Percentiles rank a stretch among this genome's conserved stretches.
phyloP scores from a whole-genome alignment of 2,113 vertebrate species.

The Halichoeres trimaculatus region DNA sequence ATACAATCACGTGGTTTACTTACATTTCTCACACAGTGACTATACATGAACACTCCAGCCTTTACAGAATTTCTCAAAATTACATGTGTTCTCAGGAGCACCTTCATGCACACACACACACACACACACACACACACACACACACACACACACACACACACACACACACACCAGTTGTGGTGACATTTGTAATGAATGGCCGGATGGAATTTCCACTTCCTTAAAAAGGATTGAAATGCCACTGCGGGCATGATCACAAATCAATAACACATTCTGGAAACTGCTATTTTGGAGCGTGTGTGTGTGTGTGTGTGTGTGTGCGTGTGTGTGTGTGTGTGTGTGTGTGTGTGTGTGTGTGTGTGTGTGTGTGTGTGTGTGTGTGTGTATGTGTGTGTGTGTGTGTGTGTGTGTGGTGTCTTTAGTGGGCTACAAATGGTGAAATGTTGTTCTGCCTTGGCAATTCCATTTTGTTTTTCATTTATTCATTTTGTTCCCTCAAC shows the following conservation, averaged over 20 bases:
- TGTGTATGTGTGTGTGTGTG: background rate
- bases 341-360: conserved; percentile 6
- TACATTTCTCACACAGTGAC: background rate
- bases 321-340: background rate
- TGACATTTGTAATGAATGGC: conserved; percentile 65
- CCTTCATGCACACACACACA: background rate
- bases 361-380: conserved; percentile 6
- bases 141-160: conserved; percentile 1
- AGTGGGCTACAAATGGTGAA: background rate
- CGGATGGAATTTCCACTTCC: conserved; percentile 54
- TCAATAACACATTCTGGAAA: conserved; percentile 61
- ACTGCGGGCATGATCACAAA: conserved; percentile 70
- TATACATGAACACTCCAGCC: background rate
- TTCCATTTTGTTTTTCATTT: conserved; percentile 17
- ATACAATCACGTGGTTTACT: background rate
- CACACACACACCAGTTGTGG: conserved; percentile 10
- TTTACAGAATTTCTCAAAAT: background rate
- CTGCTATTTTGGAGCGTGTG: conserved; percentile 35
- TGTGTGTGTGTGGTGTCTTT: background rate
- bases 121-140: background rate
- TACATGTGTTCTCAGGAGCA: background rate
- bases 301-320: conserved; percentile 1
- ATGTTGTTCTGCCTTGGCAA: conserved; percentile 12
- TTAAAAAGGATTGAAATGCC: conserved; percentile 67
- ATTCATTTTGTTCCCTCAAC: conserved; percentile 22